Conservation (phyloP, 2,113 vertebrate species). For the Macquaria ambigua region DNA sequence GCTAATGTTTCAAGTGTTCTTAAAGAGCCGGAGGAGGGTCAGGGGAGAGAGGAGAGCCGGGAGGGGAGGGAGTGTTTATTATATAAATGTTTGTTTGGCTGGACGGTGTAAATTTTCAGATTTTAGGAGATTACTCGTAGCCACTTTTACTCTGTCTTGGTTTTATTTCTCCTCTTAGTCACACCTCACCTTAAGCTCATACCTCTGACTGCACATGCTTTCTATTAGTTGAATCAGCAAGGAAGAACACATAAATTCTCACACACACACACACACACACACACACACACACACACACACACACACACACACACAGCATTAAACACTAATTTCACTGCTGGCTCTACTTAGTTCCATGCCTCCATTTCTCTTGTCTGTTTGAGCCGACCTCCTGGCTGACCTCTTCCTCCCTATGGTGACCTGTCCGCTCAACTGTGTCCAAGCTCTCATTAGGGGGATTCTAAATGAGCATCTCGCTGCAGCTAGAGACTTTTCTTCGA, state of each 20-base stretch:
- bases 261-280: slow-evolving; percentile 5
- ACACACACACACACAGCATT: slow-evolving; percentile 7
- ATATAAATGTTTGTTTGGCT: slow-evolving; percentile 30
- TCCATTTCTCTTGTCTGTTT: slow-evolving; percentile 51
- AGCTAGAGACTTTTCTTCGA: background rate
- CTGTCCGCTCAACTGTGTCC: slow-evolving; percentile 69
- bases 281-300: background rate
- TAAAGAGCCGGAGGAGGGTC: slow-evolving; percentile 45
- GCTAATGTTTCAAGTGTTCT: background rate
- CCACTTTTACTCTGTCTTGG: background rate
- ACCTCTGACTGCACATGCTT: slow-evolving; percentile 58
- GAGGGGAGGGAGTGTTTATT: background rate
- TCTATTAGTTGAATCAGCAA: slow-evolving; percentile 63
- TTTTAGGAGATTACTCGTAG: slow-evolving; percentile 10
- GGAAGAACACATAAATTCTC: slow-evolving; percentile 36
- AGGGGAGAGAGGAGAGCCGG: slow-evolving; percentile 61
- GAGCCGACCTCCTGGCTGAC: slow-evolving; percentile 58
- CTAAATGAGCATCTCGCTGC: slow-evolving; percentile 30
- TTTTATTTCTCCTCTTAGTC: slow-evolving; percentile 51
- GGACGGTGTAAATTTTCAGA: background rate
- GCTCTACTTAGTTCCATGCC: slow-evolving; percentile 45
- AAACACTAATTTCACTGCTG: slow-evolving; percentile 17
- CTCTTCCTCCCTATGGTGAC: slow-evolving; percentile 53
- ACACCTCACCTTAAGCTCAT: slow-evolving; percentile 49
- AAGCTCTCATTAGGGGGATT: slow-evolving; percentile 67